Evolutionary conservation across 2,113 vertebrate genomes (phyloP).

Genomic region (Salvator merianae): DNA sequence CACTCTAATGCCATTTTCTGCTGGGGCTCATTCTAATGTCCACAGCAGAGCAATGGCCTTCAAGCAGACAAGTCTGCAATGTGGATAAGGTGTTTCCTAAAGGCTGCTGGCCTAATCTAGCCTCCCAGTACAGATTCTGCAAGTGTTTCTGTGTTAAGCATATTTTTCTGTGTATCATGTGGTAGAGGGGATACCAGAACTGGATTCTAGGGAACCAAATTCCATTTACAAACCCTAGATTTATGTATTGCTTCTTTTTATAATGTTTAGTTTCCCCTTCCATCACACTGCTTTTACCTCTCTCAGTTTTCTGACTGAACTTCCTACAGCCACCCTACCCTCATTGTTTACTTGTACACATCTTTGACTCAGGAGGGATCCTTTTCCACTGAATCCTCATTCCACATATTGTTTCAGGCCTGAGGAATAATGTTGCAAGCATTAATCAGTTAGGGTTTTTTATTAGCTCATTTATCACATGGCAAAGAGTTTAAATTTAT

Average conservation of each 20-base stretch:
- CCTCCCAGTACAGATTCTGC: too few species aligned
- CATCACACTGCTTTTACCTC: background rate
- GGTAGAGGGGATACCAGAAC: background rate
- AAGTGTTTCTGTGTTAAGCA: too few species aligned
- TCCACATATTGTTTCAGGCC: constrained; percentile 18
- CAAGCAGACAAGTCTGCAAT: too few species aligned
- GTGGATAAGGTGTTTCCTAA: too few species aligned
- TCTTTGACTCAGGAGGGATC: background rate
- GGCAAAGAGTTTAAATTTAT: constrained; percentile 20
- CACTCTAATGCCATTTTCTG: too few species aligned
- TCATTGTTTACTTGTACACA: background rate
- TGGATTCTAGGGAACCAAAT: background rate
- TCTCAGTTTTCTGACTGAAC: background rate
- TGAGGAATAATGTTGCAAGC: constrained; percentile 23
- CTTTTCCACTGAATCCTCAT: background rate
- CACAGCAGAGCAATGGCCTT: too few species aligned
- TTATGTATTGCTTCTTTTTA: background rate
- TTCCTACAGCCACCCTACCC: background rate
- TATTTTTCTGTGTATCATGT: background rate
- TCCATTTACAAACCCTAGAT: background rate
- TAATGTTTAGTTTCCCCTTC: background rate
- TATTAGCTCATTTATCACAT: constrained; percentile 37
- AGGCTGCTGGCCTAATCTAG: too few species aligned
- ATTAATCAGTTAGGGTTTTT: constrained; percentile 30
- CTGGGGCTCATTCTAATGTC: too few species aligned